Conservation (phyloP, 2,113 vertebrate species). For the Dicaeum eximium region DNA sequence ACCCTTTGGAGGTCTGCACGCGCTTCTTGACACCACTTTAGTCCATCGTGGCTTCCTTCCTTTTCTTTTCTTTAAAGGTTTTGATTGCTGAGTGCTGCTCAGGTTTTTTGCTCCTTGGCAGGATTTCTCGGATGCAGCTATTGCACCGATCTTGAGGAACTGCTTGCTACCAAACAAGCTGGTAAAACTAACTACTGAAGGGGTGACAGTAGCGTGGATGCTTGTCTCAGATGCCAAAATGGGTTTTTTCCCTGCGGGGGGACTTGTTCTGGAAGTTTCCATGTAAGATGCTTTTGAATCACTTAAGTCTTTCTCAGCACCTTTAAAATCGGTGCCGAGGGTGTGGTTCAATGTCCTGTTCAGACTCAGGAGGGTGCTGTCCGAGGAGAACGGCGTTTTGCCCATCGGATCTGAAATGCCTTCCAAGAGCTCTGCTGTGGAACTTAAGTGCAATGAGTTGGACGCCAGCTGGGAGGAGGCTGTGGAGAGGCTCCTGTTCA, state of each 20-base stretch:
- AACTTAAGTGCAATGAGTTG: conserved; percentile 65
- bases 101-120: conserved; percentile 70
- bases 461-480: conserved; percentile 63
- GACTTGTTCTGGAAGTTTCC: conserved; percentile 68
- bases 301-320: conserved; percentile 59
- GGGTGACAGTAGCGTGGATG: conserved; percentile 68
- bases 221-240: conserved; percentile 64
- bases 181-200: conserved; percentile 79
- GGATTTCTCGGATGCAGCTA: conserved; percentile 72
- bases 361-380: conserved; percentile 56
- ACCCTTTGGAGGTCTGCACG: conserved; percentile 68
- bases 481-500: conserved; percentile 68
- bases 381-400: conserved; percentile 67
- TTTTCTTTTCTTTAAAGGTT: conserved; percentile 88
- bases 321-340: conserved; percentile 66
- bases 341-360: conserved; percentile 59
- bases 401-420: conserved; percentile 69
- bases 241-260: conserved; percentile 68
- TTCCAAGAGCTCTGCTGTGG: conserved; percentile 69
- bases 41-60: conserved; percentile 89
- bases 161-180: conserved; percentile 78
- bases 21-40: conserved; percentile 78
- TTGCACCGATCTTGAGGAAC: conserved; percentile 74
- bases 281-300: conserved; percentile 62
- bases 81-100: conserved; percentile 75